These are phyloP conservation scores for Arctopsyche grandis DNA, from an alignment of 1,140 invertebrate species.

Conservation along the genomic window DNA sequence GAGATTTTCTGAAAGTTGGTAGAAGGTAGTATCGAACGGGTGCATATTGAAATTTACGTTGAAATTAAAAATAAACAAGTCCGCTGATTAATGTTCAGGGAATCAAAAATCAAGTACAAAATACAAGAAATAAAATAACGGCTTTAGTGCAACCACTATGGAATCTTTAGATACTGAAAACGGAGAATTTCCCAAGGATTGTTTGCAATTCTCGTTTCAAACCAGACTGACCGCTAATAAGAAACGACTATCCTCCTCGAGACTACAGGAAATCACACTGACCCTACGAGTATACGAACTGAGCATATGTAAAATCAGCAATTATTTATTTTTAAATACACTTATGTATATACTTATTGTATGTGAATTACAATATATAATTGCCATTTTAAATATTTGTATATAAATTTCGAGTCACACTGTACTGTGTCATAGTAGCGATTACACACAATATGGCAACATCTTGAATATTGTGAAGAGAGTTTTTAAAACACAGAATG, in stretches of 20 bases:
- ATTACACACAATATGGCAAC: not conserved
- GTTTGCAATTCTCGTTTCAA: not conserved
- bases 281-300: too few relatives aligned
- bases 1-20: not conserved
- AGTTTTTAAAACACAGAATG: not conserved
- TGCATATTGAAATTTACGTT: too few relatives aligned
- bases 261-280: constrained; percentile 19
- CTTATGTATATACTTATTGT: too few relatives aligned
- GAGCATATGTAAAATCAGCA: too few relatives aligned
- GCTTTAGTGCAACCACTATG: not conserved
- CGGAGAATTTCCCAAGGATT: constrained; percentile 27
- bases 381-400: too few relatives aligned
- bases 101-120: not conserved
- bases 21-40: not conserved
- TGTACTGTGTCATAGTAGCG: too few relatives aligned
- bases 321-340: too few relatives aligned
- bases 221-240: constrained; percentile 24
- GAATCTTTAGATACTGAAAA: constrained; percentile 1
- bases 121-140: not conserved
- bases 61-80: too few relatives aligned
- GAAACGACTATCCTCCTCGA: constrained; percentile 5
- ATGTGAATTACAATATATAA: too few relatives aligned
- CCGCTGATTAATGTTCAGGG: not conserved
- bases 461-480: not conserved
- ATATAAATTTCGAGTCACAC: not conserved